Base-by-base conservation (phyloP, 1,140 invertebrate genomes). In the Atta texana region DNA sequence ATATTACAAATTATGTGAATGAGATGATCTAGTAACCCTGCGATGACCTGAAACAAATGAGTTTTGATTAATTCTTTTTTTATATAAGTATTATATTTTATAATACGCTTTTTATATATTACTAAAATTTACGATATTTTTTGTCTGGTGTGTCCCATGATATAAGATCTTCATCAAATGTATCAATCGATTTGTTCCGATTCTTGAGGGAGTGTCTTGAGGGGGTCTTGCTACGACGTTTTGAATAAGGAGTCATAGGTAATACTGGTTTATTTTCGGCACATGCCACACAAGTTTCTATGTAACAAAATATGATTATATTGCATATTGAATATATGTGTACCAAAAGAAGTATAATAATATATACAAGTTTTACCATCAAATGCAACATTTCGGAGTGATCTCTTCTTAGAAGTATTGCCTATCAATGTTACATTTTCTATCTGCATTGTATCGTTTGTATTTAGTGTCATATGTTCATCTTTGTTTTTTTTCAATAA, bases 311-410 rank as follows among this genome's bases (percentile, higher is more conserved):
- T 61, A 57, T 49, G 10, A 39, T 51, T 51, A 74, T 51, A 28
- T 44, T 39, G 6, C 75, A 59, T 31, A 76, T 44, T 7, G 2
- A 63, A 63, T 3, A 7, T 34, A 21, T 0, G 2, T 10, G 0
- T 34, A 64, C n/a, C 34, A 5, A 44, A 6, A 24, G 21, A 24
- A 6, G 1, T 49, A 16, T 18, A 28, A 87, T 82, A 18, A 74
- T 51, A 63, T 16, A 55, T 51, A 55, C 39, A 10, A 86, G 3
- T 55, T 39, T 75, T 86, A 89, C 90, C 87, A 80, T 66, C 74
- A 64, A 93, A 92, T 74, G 74, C 78, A 14, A 91, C 89, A 34
- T 86, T 92, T 39, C 87, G 87, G 16, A 87, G 57, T 14, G 89
- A 92, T 74, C 84, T 89, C 18, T 68, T 84, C 1, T 59, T 87